Evolutionary conservation across 1,140 invertebrate genomes (phyloP).

Genomic region (Vanessa tameamea): DNA sequence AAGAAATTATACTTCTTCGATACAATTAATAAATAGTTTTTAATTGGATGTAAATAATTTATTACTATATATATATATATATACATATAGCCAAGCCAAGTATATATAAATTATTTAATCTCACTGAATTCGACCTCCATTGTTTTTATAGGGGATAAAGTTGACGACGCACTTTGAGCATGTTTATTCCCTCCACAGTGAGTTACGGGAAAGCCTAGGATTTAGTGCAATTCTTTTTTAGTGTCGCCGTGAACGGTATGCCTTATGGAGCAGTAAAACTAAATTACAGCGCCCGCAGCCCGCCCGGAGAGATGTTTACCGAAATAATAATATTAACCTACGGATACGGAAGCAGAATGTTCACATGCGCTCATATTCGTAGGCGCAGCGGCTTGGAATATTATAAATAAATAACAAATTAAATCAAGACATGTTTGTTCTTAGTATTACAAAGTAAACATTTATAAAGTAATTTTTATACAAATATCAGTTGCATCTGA

Average conservation of each 20-base stretch:
- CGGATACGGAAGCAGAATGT: not conserved
- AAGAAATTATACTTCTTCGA: too few relatives aligned
- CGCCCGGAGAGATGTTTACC: not conserved
- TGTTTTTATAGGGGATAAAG: not conserved
- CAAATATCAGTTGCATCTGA: too few relatives aligned
- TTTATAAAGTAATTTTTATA: too few relatives aligned
- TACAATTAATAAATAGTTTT: too few relatives aligned
- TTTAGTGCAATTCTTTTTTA: conserved; percentile 45
- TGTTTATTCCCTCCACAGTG: not conserved
- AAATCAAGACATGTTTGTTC: too few relatives aligned
- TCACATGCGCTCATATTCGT: not conserved
- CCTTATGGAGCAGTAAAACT: conserved; percentile 16
- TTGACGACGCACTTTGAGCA: not conserved
- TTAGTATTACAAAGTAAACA: too few relatives aligned
- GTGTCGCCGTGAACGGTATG: conserved; percentile 3
- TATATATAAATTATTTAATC: not conserved
- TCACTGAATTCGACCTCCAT: not conserved
- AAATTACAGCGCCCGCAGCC: not conserved
- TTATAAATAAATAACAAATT: too few relatives aligned
- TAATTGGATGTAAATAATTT: too few relatives aligned
- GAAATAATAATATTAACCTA: not conserved
- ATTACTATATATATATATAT: too few relatives aligned
- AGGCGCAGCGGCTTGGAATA: too few relatives aligned
- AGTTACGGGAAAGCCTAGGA: conserved; percentile 31
- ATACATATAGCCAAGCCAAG: too few relatives aligned